phyloP scores from a whole-genome alignment of 2,797 vertebrate species.

The Nasua narica region DNA sequence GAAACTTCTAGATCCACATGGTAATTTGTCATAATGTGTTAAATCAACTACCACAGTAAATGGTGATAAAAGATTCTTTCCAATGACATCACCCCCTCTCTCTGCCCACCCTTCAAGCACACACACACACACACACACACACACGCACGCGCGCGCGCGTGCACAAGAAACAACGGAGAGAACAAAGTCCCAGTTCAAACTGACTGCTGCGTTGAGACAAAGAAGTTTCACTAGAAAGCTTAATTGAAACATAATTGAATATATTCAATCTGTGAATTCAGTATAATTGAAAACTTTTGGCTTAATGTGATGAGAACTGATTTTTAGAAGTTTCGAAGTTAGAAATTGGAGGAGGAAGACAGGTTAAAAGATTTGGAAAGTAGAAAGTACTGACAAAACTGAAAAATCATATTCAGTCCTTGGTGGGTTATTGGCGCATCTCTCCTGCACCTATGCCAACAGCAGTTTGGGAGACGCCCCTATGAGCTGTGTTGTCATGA shows the following conservation, averaged over 20 bases:
- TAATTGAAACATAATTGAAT: neutral
- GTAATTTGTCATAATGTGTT: neutral
- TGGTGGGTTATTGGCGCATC: neutral
- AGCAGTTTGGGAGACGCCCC: neutral
- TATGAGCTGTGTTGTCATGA: neutral
- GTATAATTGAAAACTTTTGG: neutral
- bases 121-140: neutral
- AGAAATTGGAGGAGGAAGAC: neutral
- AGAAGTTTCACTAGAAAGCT: neutral
- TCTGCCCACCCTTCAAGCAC: neutral
- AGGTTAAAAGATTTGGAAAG: neutral
- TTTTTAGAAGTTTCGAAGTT: neutral
- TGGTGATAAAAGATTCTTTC: neutral
- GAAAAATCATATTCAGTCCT: neutral
- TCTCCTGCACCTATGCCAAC: neutral
- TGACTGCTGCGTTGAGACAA: neutral
- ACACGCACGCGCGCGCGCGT: neutral
- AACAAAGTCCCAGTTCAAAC: neutral
- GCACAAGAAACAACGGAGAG: neutral
- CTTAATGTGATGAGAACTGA: neutral
- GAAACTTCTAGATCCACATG: neutral
- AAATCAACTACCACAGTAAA: neutral
- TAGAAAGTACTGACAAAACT: neutral
- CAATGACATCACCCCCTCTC: neutral
- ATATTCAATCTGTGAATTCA: neutral